Evolutionary conservation across 2,797 vertebrate genomes (phyloP).

Genomic region (Megalops cyprinoides): DNA sequence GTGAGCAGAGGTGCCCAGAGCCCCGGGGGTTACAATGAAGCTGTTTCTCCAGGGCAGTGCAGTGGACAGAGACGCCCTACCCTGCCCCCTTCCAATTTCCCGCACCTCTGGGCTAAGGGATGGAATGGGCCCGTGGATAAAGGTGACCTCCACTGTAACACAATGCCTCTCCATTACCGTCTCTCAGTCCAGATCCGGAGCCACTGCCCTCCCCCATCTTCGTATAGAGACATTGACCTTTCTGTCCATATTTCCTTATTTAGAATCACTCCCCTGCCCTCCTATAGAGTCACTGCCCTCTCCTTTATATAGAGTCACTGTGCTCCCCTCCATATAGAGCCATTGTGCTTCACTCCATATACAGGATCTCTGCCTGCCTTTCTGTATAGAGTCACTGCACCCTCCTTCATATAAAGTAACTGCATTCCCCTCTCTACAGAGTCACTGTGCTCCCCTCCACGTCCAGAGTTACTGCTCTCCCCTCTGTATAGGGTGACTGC

Average conservation of each 20-base stretch:
- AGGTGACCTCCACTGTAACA: background rate
- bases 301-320: too few species aligned
- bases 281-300: background rate
- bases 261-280: background rate
- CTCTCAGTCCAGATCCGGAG: background rate
- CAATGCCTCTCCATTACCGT: background rate
- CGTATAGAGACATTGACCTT: background rate
- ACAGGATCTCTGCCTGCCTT: background rate
- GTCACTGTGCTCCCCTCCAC: background rate
- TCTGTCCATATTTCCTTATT: background rate
- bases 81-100: too few species aligned
- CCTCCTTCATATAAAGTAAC: too few species aligned
- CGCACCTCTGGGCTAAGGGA: background rate
- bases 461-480: background rate
- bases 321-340: background rate
- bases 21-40: too few species aligned
- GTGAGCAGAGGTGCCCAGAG: too few species aligned
- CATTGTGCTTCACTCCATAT: background rate
- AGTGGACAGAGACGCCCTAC: too few species aligned
- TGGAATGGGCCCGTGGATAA: background rate
- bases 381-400: background rate
- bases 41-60: too few species aligned
- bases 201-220: background rate
- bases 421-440: background rate
- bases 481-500: background rate